Evolutionary conservation across 2,888 invertebrate genomes (phyloP).

Genomic region (Cephus nigrinus): DNA sequence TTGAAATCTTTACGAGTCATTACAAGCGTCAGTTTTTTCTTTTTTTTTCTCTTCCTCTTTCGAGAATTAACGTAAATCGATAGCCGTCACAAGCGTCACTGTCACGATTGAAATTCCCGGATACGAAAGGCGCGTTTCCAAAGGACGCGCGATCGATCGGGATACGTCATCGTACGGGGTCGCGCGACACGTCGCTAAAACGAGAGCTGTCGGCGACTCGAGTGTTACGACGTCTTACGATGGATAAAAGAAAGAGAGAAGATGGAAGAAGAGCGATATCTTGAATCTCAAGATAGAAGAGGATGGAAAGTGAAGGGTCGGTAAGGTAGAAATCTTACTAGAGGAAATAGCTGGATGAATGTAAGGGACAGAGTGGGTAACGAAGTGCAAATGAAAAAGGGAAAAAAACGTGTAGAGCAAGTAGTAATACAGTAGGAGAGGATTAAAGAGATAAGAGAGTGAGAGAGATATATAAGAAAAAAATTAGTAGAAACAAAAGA

Average conservation of each 20-base stretch:
- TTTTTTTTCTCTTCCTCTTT: background rate
- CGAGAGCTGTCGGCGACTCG: background rate
- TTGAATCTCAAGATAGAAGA: background rate
- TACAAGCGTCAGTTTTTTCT: background rate
- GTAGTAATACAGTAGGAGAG: no score
- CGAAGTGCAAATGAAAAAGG: no score
- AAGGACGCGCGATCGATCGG: background rate
- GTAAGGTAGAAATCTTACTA: background rate
- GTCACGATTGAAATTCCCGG: background rate
- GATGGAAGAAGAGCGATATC: background rate
- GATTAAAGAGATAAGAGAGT: no score
- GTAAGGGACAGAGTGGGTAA: background rate
- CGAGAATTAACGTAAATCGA: background rate
- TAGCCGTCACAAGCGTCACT: background rate
- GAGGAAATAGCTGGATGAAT: background rate
- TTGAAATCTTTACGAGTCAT: conserved; percentile 13
- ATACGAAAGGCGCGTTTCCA: background rate
- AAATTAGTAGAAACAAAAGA: background rate
- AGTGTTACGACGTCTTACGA: background rate
- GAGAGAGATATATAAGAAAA: background rate
- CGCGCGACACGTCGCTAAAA: background rate
- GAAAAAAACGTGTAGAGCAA: no score
- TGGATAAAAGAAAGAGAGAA: background rate
- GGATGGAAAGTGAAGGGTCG: background rate
- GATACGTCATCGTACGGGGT: background rate